phyloP scores from a whole-genome alignment of 1,140 invertebrate species.

The Mesaphorura yosii region DNA sequence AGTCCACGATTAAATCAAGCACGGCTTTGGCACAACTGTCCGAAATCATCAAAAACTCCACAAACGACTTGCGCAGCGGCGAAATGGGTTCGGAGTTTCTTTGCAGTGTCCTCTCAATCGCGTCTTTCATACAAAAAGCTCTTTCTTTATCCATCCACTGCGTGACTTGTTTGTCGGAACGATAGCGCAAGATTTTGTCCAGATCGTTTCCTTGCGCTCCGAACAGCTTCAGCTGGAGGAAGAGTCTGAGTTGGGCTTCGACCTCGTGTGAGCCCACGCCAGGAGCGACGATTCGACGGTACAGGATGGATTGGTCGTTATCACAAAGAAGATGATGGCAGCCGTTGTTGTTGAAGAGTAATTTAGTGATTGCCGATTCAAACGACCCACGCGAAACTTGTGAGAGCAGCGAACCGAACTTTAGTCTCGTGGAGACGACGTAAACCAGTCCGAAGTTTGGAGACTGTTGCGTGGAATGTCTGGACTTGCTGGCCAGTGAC shows the following conservation, averaged over 20 bases:
- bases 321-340: constrained; percentile 11
- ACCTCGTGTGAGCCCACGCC: constrained; percentile 17
- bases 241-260: constrained; percentile 23
- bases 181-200: constrained; percentile 16
- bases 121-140: constrained; percentile 30
- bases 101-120: constrained; percentile 23
- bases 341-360: constrained; percentile 11
- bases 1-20: constrained; percentile 29
- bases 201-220: constrained; percentile 13
- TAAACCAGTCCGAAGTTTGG: constrained; percentile 17
- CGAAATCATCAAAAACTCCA: constrained; percentile 28
- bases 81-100: constrained; percentile 22
- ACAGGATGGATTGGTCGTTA: constrained; percentile 21
- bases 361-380: constrained; percentile 25
- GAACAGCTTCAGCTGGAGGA: constrained; percentile 28
- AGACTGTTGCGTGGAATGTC: background rate
- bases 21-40: constrained; percentile 30
- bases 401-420: constrained; percentile 2
- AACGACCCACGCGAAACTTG: constrained; percentile 8
- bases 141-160: constrained; percentile 29
- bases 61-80: constrained; percentile 23
- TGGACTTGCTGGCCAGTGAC: background rate
- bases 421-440: constrained; percentile 13
- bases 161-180: constrained; percentile 17
- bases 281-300: constrained; percentile 10